Evolutionary conservation across 2,113 vertebrate genomes (phyloP), one percentile per base, ranked within the genome.

Genomic region (Sciurus niger): DNA sequence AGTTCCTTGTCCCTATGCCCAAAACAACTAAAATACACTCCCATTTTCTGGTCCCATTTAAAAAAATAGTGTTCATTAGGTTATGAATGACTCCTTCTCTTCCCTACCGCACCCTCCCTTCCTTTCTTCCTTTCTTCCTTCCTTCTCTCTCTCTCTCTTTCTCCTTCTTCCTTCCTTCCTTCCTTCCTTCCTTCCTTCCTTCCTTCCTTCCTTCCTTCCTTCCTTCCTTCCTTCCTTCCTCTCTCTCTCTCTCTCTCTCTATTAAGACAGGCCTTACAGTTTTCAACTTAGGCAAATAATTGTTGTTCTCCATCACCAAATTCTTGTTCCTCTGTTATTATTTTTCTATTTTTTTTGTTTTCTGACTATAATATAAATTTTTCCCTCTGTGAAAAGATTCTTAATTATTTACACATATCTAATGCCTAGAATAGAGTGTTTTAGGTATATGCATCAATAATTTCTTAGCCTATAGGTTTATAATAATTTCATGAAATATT

Each of bases 401-500:
- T 87, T 97, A 40, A 74, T 70, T 90, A 74, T 84, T 94, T 92
- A 80, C 20, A 74, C 0, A 73, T 84, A 53, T 1, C 8, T 84
- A 84, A 48, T 74, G 67, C 20, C 25, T 84, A 78, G 20, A 80
- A 37, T 24, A 77, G 8, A 87, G 8, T 92, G 8, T n/a, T 92
- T 84, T 37, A 89, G 51, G 22, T 10, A 65, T 24, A 73, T 58
- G n/a, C 22, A 17, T 93, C 53, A 86, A 90, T 94, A 86, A 84
- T 74, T 95, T 84, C 17, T 74, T 94, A 92, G 63, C 10, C 13
- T 70, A 68, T 65, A 51, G 6, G 6, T 70, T 89, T 51, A 87
- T 40, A 68, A 84, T 90, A 78, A 87, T 70, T 96, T 95, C 16
- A 94, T 9, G 63, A 53, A 94, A 60, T 55, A 83, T 92, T 89